A percentile compares a stretch with the other conserved stretches of the same genome.
Conservation (phyloP, 2,888 invertebrate genomes). For the Drosophila prolongata region DNA sequence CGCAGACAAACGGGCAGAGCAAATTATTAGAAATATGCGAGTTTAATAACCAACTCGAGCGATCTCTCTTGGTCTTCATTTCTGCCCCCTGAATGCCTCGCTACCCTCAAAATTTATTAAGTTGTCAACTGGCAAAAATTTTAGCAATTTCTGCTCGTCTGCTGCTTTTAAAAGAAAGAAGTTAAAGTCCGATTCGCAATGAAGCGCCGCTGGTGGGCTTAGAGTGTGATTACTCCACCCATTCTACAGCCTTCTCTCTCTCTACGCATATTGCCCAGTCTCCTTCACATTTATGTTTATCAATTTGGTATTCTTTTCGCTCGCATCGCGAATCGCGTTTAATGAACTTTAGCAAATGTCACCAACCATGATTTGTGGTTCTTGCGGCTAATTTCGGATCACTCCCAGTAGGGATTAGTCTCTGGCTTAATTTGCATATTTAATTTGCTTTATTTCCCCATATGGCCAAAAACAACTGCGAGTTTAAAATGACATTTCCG, state of each 20-base stretch:
- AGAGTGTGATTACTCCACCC: slow-evolving; percentile 41
- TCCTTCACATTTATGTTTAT: slow-evolving; percentile 38
- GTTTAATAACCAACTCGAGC: slow-evolving; percentile 70
- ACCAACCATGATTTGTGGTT: slow-evolving; percentile 61
- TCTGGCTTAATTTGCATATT: slow-evolving; percentile 62
- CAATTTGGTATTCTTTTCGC: slow-evolving; percentile 24
- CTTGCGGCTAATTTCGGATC: slow-evolving; percentile 12
- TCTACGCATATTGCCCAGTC: slow-evolving; percentile 10
- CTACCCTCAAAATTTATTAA: slow-evolving; percentile 70
- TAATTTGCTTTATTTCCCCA: slow-evolving; percentile 59
- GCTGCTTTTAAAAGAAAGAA: slow-evolving; percentile 5
- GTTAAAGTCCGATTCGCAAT: slow-evolving; percentile 23
- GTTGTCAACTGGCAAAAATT: slow-evolving; percentile 77
- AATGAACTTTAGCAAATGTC: slow-evolving; percentile 72
- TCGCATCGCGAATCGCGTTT: slow-evolving; percentile 54
- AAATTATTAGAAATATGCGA: slow-evolving; percentile 77
- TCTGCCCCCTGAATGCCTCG: slow-evolving; percentile 14
- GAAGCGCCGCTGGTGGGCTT: slow-evolving; percentile 55
- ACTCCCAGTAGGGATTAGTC: slow-evolving; percentile 38
- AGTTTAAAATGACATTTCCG: background rate
- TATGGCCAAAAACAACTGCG: slow-evolving; percentile 4
- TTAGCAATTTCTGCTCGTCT: slow-evolving; percentile 56
- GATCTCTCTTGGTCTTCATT: slow-evolving; percentile 20
- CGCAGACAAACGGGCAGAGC: slow-evolving; percentile 43
- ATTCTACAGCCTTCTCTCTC: slow-evolving; percentile 49